Percentiles rank a stretch among this genome's conserved stretches.
phyloP scores from a whole-genome alignment of 2,888 invertebrate genomes.

The Kryphioiulus occultus region DNA sequence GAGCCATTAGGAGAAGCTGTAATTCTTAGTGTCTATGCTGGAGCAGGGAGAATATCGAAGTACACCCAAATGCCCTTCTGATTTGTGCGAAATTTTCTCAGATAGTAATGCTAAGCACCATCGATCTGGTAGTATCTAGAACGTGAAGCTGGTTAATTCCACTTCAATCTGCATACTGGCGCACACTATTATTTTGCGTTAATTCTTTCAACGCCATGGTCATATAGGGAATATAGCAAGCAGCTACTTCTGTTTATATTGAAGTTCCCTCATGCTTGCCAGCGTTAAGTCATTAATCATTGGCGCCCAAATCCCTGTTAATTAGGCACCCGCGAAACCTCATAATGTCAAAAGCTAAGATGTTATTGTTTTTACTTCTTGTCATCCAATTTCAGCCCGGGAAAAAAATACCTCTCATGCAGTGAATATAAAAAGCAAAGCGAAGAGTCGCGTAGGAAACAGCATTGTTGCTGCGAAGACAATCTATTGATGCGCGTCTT shows the following conservation, averaged over 20 bases:
- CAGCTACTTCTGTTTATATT: not conserved
- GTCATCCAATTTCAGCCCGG: slow-evolving; percentile 15
- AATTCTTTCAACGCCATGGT: not conserved
- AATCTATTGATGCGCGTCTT: slow-evolving; percentile 38
- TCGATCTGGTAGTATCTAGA: not conserved
- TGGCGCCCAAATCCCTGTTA: slow-evolving; percentile 27
- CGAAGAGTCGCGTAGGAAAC: slow-evolving; percentile 35
- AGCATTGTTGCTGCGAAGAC: slow-evolving; percentile 32
- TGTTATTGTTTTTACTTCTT: slow-evolving; percentile 40
- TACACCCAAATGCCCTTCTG: too few species aligned
- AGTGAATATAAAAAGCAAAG: slow-evolving; percentile 29
- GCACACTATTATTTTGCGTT: not conserved
- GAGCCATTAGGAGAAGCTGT: too few species aligned
- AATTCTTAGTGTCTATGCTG: too few species aligned
- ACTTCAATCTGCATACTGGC: not conserved
- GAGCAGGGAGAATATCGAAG: too few species aligned
- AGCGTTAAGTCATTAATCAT: slow-evolving; percentile 27
- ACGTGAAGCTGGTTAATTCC: not conserved
- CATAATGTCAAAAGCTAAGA: slow-evolving; percentile 40
- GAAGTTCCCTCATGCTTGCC: not conserved
- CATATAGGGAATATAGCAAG: not conserved
- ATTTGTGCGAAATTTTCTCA: too few species aligned
- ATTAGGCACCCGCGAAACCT: slow-evolving; percentile 38
- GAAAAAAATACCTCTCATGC: slow-evolving; percentile 7
- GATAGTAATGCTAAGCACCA: too few species aligned